A percentile compares a stretch with the other conserved stretches of the same genome.
These are phyloP conservation scores for Drosophila cardini DNA, from an alignment of 1,140 invertebrate species.

Conservation along the genomic window DNA sequence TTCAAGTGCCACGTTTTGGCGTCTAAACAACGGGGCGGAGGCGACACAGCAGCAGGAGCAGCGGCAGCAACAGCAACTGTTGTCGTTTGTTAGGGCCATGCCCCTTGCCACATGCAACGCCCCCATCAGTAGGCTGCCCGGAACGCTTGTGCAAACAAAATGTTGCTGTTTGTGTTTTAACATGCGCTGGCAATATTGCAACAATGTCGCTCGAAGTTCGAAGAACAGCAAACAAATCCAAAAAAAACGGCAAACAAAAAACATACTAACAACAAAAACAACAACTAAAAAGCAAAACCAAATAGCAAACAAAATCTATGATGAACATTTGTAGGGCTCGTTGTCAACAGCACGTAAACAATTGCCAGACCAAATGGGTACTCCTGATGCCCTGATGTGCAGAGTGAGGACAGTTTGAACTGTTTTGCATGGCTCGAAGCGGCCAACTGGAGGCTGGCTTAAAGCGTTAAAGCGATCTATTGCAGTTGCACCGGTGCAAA, in stretches of 20 bases:
- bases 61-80: slow-evolving; percentile 4
- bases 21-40: slow-evolving; percentile 62
- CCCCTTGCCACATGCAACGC: slow-evolving; percentile 41
- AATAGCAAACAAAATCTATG: slow-evolving; percentile 49
- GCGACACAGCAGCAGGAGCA: slow-evolving; percentile 4
- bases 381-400: neutral
- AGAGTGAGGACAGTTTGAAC: neutral
- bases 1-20: slow-evolving; percentile 71
- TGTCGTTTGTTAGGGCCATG: slow-evolving; percentile 55
- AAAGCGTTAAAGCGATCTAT: slow-evolving; percentile 42
- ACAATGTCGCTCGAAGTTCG: slow-evolving; percentile 62
- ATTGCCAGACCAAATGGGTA: slow-evolving; percentile 39
- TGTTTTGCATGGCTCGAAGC: slow-evolving; percentile 42
- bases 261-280: slow-evolving; percentile 18
- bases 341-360: slow-evolving; percentile 57
- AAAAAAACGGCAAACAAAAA: slow-evolving; percentile 10
- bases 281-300: slow-evolving; percentile 39
- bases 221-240: slow-evolving; percentile 56
- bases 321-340: slow-evolving; percentile 46
- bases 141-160: slow-evolving; percentile 69
- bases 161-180: slow-evolving; percentile 61
- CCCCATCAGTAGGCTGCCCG: slow-evolving; percentile 39
- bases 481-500: slow-evolving; percentile 10
- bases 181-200: slow-evolving; percentile 78
- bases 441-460: slow-evolving; percentile 12